Evolutionary conservation across 2,113 vertebrate species (phyloP), one percentile per base, ranked within the genome.

Genomic region (Eolophus roseicapilla): DNA sequence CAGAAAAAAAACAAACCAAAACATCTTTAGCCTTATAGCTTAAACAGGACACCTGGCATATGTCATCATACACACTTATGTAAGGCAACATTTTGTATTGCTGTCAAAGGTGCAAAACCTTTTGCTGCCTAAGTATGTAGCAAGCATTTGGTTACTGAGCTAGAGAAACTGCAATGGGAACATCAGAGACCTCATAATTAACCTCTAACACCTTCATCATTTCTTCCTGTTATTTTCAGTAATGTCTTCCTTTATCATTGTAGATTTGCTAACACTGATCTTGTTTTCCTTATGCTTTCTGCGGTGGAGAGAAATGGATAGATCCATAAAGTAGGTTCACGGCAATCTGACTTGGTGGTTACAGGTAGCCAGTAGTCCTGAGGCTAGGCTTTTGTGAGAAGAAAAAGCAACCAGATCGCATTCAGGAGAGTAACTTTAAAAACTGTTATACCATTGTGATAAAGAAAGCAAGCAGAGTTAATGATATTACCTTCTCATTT

Each of bases 271-370:
- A 63, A 57, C 3, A 27, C 12, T 28, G 20, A 47, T 67, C 29
- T 57, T 41, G 27, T 47, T 68, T 82, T 86, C 13, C 7, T 76
- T 25, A 75, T 1, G 13, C 28, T 69, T 37, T 69, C 52, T 80
- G 59, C 69, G 70, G n/a, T 43, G 41, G 23, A 63, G n/a, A 86
- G 17, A 88, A 87, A 76, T 7, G 5, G 18, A 43, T 0, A 68
- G n/a, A 10, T 31, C 57, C 0, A 0, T 50, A 64, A 82, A 50
- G 7, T 2, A 75, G 9, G 8, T 23, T 75, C 77, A 79, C 0
- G 12, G 10, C 44, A 82, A 68, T 41, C 33, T 63, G 37, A 53
- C 23, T 37, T 13, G 5, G 28, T 29, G 24, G 27, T 25, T 82
- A 57, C 44, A 50, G 21, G 25, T 10, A 73, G 39, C 5, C 44